phyloP scores from a whole-genome alignment of 2,888 invertebrate genomes.

The Lordiphosa andalusiaca region DNA sequence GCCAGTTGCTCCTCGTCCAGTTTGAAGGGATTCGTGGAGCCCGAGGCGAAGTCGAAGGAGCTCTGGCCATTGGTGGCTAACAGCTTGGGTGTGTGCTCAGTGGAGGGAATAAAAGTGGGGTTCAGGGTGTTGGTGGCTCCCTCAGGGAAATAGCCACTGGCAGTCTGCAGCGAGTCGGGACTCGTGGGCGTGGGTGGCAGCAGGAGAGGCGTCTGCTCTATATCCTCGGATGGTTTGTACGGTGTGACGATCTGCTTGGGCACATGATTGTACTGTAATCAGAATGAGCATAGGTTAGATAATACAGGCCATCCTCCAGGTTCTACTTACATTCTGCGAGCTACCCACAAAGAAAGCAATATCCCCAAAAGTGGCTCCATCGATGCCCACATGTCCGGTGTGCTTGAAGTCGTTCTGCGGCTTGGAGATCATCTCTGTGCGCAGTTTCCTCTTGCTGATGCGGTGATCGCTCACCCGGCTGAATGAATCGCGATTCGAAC shows the following conservation, averaged over 20 bases:
- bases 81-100: conserved; percentile 79
- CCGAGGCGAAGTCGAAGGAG: conserved; percentile 76
- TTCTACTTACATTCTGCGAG: conserved; percentile 78
- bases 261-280: conserved; percentile 85
- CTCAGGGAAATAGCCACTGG: conserved; percentile 80
- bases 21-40: conserved; percentile 79
- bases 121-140: conserved; percentile 75
- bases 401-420: conserved; percentile 98
- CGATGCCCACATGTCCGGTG: conserved; percentile 96
- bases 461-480: conserved; percentile 82
- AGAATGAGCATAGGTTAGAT: not conserved
- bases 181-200: conserved; percentile 81
- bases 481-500: conserved; percentile 83
- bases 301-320: not conserved
- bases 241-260: conserved; percentile 94
- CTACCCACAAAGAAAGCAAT: conserved; percentile 83
- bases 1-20: conserved; percentile 54
- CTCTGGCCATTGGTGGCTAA: conserved; percentile 72
- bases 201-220: conserved; percentile 86
- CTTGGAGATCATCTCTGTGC: conserved; percentile 96
- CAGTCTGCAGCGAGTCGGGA: conserved; percentile 80
- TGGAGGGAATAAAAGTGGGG: conserved; percentile 79
- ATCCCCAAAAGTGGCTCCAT: conserved; percentile 98
- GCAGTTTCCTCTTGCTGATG: conserved; percentile 85
- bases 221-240: conserved; percentile 92